phyloP scores from a whole-genome alignment of 2,888 invertebrate species.

The Phasia obesa region DNA sequence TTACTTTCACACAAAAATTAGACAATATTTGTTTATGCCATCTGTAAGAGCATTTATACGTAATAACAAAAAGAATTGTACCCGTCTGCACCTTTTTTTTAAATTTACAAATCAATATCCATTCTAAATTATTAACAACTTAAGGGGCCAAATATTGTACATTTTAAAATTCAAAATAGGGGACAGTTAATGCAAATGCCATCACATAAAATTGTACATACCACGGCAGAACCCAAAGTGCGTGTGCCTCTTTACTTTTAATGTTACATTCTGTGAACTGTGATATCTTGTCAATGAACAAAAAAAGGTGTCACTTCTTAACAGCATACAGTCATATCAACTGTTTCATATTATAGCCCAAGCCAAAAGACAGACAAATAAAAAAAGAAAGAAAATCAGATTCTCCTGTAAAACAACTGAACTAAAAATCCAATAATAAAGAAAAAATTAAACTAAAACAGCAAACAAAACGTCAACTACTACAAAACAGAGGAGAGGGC shows the following conservation, averaged over 20 bases:
- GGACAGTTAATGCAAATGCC: constrained; percentile 46
- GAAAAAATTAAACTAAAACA: constrained; percentile 53
- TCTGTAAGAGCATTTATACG: no score
- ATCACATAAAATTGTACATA: constrained; percentile 18
- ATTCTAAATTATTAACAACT: no score
- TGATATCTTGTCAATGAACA: constrained; percentile 70
- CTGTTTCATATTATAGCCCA: constrained; percentile 41
- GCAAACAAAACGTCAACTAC: constrained; percentile 65
- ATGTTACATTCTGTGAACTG: constrained; percentile 69
- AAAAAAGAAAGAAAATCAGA: constrained; percentile 44
- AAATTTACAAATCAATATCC: no score
- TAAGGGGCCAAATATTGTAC: constrained; percentile 38
- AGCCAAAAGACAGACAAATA: no score
- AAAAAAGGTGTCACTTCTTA: constrained; percentile 69
- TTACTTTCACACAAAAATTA: no score
- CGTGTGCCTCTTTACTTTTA: constrained; percentile 67
- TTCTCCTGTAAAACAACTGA: constrained; percentile 64
- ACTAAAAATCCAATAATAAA: constrained; percentile 58
- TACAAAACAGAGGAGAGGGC: constrained; percentile 67
- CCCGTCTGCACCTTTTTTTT: no score
- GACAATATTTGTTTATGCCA: no score
- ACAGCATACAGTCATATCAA: constrained; percentile 68
- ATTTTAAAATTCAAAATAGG: background rate
- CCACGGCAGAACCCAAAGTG: constrained; percentile 36
- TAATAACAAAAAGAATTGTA: no score